These are phyloP conservation scores for Galerucella calmariensis DNA, from an alignment of 2,888 invertebrate genomes.

Conservation along the genomic window DNA sequence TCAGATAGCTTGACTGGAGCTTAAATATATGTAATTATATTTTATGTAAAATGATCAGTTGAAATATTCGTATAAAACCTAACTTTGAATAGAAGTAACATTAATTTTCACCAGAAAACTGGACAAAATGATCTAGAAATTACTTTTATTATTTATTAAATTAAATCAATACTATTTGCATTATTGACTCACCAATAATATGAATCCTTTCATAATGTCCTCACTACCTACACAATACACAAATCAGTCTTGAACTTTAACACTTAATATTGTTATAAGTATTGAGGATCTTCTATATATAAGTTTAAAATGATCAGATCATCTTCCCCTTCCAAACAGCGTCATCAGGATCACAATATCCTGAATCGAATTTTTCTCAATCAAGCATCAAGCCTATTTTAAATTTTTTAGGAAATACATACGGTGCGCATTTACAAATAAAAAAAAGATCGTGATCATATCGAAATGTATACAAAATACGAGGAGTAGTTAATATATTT, in stretches of 20 bases:
- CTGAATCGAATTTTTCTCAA: conserved; percentile 16
- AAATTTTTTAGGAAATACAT: conserved; percentile 14
- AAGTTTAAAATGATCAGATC: not conserved
- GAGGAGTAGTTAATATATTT: too few species aligned
- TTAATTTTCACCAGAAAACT: too few species aligned
- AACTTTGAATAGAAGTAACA: too few species aligned
- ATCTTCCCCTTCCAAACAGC: not conserved
- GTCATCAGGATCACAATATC: conserved; percentile 17
- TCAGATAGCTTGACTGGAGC: too few species aligned
- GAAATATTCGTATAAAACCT: too few species aligned
- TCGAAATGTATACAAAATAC: too few species aligned
- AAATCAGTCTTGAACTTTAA: not conserved
- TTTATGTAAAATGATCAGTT: too few species aligned
- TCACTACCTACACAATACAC: not conserved
- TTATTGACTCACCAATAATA: not conserved
- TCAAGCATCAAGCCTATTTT: not conserved
- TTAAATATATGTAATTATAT: too few species aligned
- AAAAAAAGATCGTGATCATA: too few species aligned
- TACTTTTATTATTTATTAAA: not conserved
- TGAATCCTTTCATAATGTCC: conserved; percentile 7
- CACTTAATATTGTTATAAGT: not conserved
- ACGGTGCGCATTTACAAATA: too few species aligned
- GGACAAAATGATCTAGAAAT: too few species aligned
- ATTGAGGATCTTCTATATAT: not conserved
- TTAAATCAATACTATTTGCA: too few species aligned